phyloP scores from a whole-genome alignment of 2,888 invertebrate species.

The Brachyptera risi region DNA sequence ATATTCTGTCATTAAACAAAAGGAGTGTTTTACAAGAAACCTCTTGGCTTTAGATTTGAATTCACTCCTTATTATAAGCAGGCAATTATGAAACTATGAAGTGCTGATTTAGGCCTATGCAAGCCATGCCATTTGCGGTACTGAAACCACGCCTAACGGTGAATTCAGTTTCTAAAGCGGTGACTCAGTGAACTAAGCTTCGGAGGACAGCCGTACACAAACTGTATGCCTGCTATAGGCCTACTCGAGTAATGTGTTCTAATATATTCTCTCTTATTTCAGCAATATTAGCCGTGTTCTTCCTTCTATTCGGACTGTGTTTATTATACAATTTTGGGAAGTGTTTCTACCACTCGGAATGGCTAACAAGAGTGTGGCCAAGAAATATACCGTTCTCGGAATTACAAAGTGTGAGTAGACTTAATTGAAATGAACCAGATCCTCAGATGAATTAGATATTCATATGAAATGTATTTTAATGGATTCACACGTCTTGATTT shows the following conservation, averaged over 20 bases:
- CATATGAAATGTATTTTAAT: background rate
- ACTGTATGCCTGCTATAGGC: background rate
- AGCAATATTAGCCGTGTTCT: slow-evolving; percentile 46
- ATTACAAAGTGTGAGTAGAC: slow-evolving; percentile 27
- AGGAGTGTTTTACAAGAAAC: too few species aligned
- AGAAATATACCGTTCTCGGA: slow-evolving; percentile 29
- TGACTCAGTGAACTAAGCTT: too few species aligned
- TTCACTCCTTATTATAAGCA: too few species aligned
- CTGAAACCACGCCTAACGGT: too few species aligned
- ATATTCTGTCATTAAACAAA: too few species aligned
- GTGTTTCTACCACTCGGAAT: slow-evolving; percentile 24
- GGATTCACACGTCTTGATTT: background rate
- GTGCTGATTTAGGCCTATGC: too few species aligned
- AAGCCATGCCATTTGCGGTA: too few species aligned
- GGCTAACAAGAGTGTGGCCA: slow-evolving; percentile 19
- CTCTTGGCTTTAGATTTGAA: too few species aligned
- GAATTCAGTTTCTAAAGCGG: too few species aligned
- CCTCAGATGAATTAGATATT: background rate
- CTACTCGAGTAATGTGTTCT: too few species aligned
- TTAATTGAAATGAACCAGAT: background rate
- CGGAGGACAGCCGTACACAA: background rate
- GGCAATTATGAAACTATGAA: too few species aligned
- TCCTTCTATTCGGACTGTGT: slow-evolving; percentile 41
- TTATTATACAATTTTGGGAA: slow-evolving; percentile 36
- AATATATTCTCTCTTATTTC: slow-evolving; percentile 35